These are phyloP conservation scores for Vesta saturnalis DNA, from an alignment of 2,888 invertebrate species.

Conservation along the genomic window DNA sequence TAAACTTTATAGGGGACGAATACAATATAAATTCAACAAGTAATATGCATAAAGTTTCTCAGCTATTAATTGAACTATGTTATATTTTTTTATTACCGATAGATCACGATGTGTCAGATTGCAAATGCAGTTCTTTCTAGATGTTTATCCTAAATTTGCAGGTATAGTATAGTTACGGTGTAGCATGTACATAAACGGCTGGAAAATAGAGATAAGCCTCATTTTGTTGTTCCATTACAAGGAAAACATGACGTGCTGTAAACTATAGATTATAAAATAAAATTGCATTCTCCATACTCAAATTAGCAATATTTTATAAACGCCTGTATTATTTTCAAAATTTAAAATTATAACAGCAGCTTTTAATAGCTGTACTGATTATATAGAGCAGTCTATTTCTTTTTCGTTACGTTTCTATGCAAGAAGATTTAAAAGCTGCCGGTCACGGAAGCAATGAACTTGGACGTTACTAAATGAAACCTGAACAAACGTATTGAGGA, in stretches of 20 bases:
- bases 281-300: not conserved
- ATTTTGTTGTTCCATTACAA: slow-evolving; percentile 25
- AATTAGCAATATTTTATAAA: not conserved
- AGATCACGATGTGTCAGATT: not conserved
- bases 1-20: not conserved
- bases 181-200: slow-evolving; percentile 43
- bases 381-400: too few species aligned
- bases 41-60: not conserved
- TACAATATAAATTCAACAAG: slow-evolving; percentile 14
- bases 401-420: not conserved
- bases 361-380: too few species aligned
- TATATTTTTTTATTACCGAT: not conserved
- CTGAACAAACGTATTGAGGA: too few species aligned
- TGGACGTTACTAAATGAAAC: too few species aligned
- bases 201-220: slow-evolving; percentile 44
- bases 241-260: not conserved
- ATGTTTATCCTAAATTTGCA: slow-evolving; percentile 36
- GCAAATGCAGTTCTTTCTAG: slow-evolving; percentile 16
- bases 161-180: slow-evolving; percentile 34
- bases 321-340: too few species aligned
- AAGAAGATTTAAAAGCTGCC: too few species aligned
- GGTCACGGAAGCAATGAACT: too few species aligned
- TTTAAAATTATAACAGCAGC: too few species aligned
- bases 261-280: not conserved
- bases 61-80: not conserved